Evolutionary conservation across 1,140 invertebrate species (phyloP), one percentile per base, ranked within the genome.

Genomic region (Cotesia typhae): DNA sequence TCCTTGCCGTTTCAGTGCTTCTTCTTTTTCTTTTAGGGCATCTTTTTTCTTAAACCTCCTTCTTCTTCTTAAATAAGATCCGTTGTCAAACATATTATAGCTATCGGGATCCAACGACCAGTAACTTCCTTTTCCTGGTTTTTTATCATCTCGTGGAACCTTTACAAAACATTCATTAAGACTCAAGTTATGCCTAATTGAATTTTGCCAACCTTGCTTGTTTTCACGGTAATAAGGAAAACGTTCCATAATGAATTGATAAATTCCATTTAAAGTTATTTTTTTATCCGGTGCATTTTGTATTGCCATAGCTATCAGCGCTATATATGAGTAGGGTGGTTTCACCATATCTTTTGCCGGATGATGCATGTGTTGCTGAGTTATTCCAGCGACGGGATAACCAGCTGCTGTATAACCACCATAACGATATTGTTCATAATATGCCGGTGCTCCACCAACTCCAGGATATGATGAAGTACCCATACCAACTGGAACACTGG

Each of bases 141-240:
- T 97, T 85, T 98, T 99, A 79, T 97, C 96, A 80, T 96, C 90
- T 71, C 94, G 80, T 41, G 95, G 91, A 65, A 98, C 94, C 88
- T 99, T 99, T 0, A 99, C 93, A 86, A 99, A 99, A 84, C 98
- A 99, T 86, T 99, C 98, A 88, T 99, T 99, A 12, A 99, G 89
- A 74, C 94, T 97, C 4, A 99, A 88, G 87, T 99, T 99, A 85
- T 99, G 97, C 52, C 97, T 89, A 71, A 98, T 98, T 1, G 94
- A 96, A 82, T 98, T 98, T 85, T 98, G 96, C 95, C 95, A 96
- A 66, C 95, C 92, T 84, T 98, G 96, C 82, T 97, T 97, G 85
- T 96, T 98, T 83, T 99, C 96, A n/a, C 97, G 88, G 84, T 99
- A 99, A 82, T 98, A 99, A 0, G 97, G 96, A 83, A 99, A 99